Base-by-base conservation (phyloP, 2,113 vertebrate genomes). In the Pygoscelis antarcticus region DNA sequence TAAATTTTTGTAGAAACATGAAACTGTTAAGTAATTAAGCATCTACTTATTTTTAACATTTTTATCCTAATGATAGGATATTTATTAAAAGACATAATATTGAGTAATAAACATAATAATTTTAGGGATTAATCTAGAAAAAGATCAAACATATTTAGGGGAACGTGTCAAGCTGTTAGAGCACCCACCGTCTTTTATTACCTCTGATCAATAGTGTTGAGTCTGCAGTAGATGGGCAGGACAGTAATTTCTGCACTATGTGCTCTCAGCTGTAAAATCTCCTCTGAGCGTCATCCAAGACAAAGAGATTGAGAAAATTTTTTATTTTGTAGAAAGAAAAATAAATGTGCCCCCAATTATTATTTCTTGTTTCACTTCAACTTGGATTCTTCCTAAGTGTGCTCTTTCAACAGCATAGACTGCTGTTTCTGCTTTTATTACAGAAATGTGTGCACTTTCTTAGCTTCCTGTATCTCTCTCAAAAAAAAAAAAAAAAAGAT, bases 391-490 rank as follows among this genome's bases (percentile, higher is more conserved):
- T n/a, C 36, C 46, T 65, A 40, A 42, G 74, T 51, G 61, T 32
- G 7, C 60, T 66, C 29, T 60, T 83, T n/a, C 69, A 55, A 29
- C 36, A 47, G 32, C 47, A 34, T 2, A 80, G 74, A 42, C 68
- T 51, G 71, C 75, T 92, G 38, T 76, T 89, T 90, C 86, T 86
- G 69, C 38, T 92, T 85, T 72, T 61, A 52, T 84, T 87, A 90
- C 25, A 69, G 87, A 74, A 94, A 87, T 25, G 11, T 95, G 64
- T 30, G 82, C 75, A 26, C 91, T 95, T 96, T 88, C 93, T 93
- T 60, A 93, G 75, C 64, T 87, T 49, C 34, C 34, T 79, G n/a
- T 95, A 82, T 93, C 68, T 85, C 79, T 80, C 49, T 5, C 15
- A 13, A 13, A 57, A 92, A 84, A 71, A 17, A 44, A 61, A 76